Conservation (phyloP, 2,797 vertebrate genomes). For the Pachyuromys duprasi region DNA sequence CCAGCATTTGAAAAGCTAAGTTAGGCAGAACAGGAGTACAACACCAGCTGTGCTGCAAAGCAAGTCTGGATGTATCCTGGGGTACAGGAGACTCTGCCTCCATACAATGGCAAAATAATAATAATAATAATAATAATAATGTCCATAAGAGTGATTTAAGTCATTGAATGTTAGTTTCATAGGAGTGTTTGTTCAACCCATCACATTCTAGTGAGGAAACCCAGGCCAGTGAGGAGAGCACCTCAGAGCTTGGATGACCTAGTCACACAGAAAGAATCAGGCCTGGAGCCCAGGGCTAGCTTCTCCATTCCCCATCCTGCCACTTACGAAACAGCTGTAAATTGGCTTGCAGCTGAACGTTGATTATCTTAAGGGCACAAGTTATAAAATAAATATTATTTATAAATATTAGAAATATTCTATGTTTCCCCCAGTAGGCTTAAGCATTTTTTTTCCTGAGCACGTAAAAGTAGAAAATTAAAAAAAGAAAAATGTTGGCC, state of each 20-base stretch:
- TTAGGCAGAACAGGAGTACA: neutral
- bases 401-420: too few species aligned
- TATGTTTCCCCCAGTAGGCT: neutral
- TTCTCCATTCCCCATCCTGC: neutral
- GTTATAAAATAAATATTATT: too few species aligned
- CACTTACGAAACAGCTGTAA: neutral
- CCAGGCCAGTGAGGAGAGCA: neutral
- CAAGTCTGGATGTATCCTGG: neutral
- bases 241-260: neutral
- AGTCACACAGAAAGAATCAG: neutral
- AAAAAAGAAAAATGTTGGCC: neutral
- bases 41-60: neutral
- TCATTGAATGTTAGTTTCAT: neutral
- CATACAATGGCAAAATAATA: accelerated
- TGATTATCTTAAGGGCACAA: neutral
- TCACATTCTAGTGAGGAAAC: neutral
- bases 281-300: neutral
- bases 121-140: neutral
- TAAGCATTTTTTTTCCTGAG: neutral
- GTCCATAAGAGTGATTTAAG: neutral
- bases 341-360: neutral
- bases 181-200: neutral
- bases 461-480: neutral
- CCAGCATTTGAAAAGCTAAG: neutral
- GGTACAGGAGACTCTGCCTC: neutral